Percentiles rank a stretch among this genome's conserved stretches.
Evolutionary conservation across 2,113 vertebrate species (phyloP).

Genomic region (Misgurnus mizolepis): DNA sequence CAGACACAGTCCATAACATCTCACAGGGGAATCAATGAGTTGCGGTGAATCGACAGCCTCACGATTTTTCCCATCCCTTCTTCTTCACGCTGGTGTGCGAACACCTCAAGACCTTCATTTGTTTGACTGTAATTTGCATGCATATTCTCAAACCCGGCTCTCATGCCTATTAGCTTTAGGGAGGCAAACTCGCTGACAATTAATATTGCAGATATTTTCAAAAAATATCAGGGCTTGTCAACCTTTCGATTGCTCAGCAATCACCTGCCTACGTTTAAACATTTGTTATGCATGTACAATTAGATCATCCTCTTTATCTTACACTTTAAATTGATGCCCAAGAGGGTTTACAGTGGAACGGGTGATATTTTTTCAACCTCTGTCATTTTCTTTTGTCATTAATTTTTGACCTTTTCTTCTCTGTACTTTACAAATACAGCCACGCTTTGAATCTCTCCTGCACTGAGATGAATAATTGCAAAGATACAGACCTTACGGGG

Average conservation of each 20-base stretch:
- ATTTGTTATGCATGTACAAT: conserved; percentile 1
- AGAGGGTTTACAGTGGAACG: neutral
- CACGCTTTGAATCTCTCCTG: neutral
- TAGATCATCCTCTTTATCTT: neutral
- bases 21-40: conserved; percentile 17
- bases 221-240: conserved; percentile 6
- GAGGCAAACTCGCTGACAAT: conserved; percentile 1
- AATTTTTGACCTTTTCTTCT: conserved; percentile 15
- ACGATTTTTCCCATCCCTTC: conserved; percentile 28
- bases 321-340: conserved; percentile 10
- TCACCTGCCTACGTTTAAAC: neutral
- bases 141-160: conserved; percentile 14
- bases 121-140: conserved; percentile 37
- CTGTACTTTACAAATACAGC: neutral
- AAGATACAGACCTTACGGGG: neutral
- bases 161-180: conserved; percentile 25
- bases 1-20: conserved; percentile 2
- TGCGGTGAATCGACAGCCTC: conserved; percentile 16
- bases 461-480: neutral
- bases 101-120: conserved; percentile 36
- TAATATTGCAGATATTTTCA: conserved; percentile 31
- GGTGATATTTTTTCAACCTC: conserved; percentile 27
- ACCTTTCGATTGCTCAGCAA: conserved; percentile 15
- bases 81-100: conserved; percentile 22
- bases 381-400: conserved; percentile 25